A percentile compares a stretch with the other conserved stretches of the same genome.
Evolutionary conservation across 2,797 vertebrate genomes (phyloP).

Genomic region (Percopsis omiscomaycus): DNA sequence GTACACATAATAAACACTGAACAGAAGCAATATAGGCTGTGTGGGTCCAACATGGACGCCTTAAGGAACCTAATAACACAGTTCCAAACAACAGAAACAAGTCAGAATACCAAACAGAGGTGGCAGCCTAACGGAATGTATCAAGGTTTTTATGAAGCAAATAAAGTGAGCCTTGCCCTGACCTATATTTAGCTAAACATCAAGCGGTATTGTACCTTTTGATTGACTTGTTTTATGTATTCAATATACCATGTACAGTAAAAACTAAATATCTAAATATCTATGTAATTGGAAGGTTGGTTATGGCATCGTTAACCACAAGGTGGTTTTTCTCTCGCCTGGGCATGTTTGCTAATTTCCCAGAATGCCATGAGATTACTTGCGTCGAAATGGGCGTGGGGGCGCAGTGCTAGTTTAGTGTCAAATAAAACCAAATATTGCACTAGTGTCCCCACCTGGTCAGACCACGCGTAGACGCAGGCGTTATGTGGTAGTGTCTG

Average conservation of each 20-base stretch:
- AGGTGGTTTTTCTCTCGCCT: no score
- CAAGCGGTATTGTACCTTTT: background rate
- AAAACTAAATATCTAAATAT: background rate
- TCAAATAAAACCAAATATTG: no score
- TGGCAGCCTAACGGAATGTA: background rate
- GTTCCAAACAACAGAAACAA: background rate
- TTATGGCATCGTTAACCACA: background rate
- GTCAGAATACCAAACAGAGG: slow-evolving; percentile 6
- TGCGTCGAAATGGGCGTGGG: no score
- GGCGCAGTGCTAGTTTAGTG: no score
- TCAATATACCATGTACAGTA: background rate
- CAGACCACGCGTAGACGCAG: no score
- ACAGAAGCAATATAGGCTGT: background rate
- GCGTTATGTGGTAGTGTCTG: no score
- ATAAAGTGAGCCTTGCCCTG: no score
- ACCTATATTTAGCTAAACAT: background rate
- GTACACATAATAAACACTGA: slow-evolving; percentile 10
- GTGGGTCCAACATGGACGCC: slow-evolving; percentile 7
- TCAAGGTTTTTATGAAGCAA: no score
- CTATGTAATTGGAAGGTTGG: slow-evolving; percentile 5
- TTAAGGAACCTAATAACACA: background rate
- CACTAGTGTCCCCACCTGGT: no score
- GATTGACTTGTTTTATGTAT: background rate
- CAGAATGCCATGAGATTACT: no score
- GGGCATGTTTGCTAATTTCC: no score